Base-by-base conservation (phyloP, 2,888 invertebrate species). In the Ichneumon xanthorius region DNA sequence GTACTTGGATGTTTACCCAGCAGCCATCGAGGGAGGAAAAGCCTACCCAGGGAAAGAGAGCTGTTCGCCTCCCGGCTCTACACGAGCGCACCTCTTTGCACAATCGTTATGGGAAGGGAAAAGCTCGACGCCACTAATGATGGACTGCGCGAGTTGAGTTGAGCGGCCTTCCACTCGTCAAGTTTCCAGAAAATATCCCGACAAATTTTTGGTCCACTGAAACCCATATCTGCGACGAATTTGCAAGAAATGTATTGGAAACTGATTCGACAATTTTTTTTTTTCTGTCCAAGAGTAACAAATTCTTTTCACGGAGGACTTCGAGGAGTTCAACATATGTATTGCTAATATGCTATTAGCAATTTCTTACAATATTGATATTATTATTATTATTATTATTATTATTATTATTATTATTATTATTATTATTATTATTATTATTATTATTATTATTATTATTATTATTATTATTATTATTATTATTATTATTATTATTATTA, bases 1-100 rank as follows among this genome's bases (percentile, higher is more conserved):
- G 87, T 88, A 84, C 89, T 87, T 87, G 88, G 86, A 88, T 89
- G 91, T 91, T 91, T 91, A 90, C 91, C 88, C 82, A 87, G 87
- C 88, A 88, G 88, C 88, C 61, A 33, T 63, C 71, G 88, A 88
- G 88, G 50, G 63, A 80, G 33, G 61, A 45, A 73, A 61, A 73
- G 61, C 61, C 61, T 40, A 19, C 37, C 40, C 37, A 65, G 40
- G 37, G 67, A 48, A 26, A 70, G 68, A 70, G 68, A 45, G 37
- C 55, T n/a, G 16, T 73, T 73, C 75, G 79, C 70, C 75, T 83
- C 75, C 37, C 53, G n/a, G 58, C 37, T 40, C 40, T 55, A 50
- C 67, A 73, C 63, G 40, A 40, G 3, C 33, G 50, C 37, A 70
- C 61, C 73, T 63, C 70, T 45, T 70, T 16, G 26, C 50, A 9